These are phyloP conservation scores for Cyanoramphus novaezelandiae DNA, from an alignment of 2,113 vertebrate species.

Conservation along the genomic window DNA sequence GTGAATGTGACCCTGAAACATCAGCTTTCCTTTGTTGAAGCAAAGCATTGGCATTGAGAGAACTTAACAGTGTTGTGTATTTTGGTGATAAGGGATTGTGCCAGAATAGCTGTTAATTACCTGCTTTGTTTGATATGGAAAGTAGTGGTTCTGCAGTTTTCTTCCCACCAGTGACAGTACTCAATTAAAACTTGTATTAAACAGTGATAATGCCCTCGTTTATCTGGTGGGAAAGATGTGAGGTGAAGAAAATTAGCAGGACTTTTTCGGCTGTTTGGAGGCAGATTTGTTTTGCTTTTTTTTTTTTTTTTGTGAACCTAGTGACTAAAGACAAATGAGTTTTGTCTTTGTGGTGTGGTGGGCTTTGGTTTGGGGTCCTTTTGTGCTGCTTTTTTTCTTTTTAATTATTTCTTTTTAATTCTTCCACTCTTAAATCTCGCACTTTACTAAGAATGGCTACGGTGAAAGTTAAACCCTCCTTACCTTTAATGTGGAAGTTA, in stretches of 20 bases:
- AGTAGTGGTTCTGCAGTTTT: slow-evolving; percentile 63
- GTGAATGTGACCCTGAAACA: slow-evolving; percentile 79
- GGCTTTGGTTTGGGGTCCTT: background rate
- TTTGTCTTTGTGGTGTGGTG: background rate
- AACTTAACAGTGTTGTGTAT: slow-evolving; percentile 73
- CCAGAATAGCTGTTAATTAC: slow-evolving; percentile 78
- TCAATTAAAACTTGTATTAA: slow-evolving; percentile 74
- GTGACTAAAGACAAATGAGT: background rate
- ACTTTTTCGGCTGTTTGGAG: slow-evolving; percentile 26
- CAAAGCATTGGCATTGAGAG: slow-evolving; percentile 63
- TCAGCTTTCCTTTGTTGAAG: slow-evolving; percentile 68
- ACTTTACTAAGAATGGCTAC: background rate
- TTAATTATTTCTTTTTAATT: background rate
- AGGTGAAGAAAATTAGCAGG: slow-evolving; percentile 54
- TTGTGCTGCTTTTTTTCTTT: background rate
- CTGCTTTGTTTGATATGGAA: slow-evolving; percentile 78
- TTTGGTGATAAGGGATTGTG: slow-evolving; percentile 77
- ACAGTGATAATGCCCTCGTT: slow-evolving; percentile 55
- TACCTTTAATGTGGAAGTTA: background rate
- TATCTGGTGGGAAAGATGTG: slow-evolving; percentile 48
- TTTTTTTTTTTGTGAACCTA: background rate
- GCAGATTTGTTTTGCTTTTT: background rate
- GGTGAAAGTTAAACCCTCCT: background rate
- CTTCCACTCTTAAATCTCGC: background rate
- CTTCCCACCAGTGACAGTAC: slow-evolving; percentile 65